Percentiles rank a stretch among this genome's conserved stretches.
Evolutionary conservation across 2,888 invertebrate genomes (phyloP).

Genomic region (Nomada fucata): DNA sequence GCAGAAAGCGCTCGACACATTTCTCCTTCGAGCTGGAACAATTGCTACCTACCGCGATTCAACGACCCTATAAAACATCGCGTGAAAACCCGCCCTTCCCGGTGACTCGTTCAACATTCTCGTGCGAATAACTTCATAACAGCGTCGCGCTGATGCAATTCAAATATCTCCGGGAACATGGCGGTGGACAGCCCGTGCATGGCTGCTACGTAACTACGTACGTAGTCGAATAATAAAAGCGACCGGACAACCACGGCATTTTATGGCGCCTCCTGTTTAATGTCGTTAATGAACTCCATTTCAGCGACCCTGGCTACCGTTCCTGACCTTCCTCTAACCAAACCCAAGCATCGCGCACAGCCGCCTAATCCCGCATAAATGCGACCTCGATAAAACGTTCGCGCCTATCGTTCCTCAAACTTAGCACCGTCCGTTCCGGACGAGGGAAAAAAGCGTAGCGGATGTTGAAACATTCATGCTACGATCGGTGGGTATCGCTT

Average conservation of each 20-base stretch:
- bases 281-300: conserved; percentile 69
- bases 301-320: conserved; percentile 50
- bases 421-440: background rate
- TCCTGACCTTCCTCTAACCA: conserved; percentile 61
- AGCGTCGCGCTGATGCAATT: background rate
- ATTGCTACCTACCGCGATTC: background rate
- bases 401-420: background rate
- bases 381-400: conserved; percentile 28
- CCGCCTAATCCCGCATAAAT: conserved; percentile 56
- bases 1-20: background rate
- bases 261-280: conserved; percentile 60
- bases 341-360: conserved; percentile 18
- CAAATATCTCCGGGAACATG: conserved; percentile 19
- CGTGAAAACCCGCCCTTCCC: background rate
- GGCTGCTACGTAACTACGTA: background rate
- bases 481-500: conserved; percentile 19
- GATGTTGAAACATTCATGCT: conserved; percentile 38
- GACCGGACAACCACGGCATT: conserved; percentile 28
- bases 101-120: conserved; percentile 3
- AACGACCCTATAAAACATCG: conserved; percentile 1
- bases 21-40: background rate
- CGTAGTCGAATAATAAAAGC: conserved; percentile 50
- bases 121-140: conserved; percentile 10
- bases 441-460: background rate
- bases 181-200: background rate